Conservation (phyloP, 2,113 vertebrate species). For the Thomomys bottae region DNA sequence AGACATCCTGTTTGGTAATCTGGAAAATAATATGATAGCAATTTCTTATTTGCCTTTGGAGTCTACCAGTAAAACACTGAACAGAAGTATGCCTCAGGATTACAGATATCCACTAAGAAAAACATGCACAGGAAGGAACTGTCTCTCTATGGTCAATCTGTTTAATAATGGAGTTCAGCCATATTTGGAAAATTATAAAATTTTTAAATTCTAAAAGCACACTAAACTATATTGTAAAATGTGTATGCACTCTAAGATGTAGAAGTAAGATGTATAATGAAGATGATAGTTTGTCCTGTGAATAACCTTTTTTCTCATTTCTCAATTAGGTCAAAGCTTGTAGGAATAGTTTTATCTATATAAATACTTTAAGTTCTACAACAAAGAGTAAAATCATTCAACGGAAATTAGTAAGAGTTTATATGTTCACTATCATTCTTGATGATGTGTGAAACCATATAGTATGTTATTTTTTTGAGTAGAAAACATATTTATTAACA, state of each 20-base stretch:
- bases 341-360: neutral
- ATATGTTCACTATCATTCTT: neutral
- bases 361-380: neutral
- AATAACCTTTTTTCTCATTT: neutral
- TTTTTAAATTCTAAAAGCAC: neutral
- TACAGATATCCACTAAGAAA: neutral
- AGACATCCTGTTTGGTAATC: too few species aligned
- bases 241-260: too few species aligned
- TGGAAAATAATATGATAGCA: neutral
- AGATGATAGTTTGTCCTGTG: neutral
- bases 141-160: too few species aligned
- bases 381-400: neutral
- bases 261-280: too few species aligned
- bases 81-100: neutral
- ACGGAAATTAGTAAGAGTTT: neutral
- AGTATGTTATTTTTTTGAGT: conserved; percentile 57
- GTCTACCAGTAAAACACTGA: neutral
- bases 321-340: neutral
- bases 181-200: neutral
- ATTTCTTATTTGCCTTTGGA: neutral
- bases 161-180: neutral
- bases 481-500: conserved; percentile 91
- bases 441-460: neutral
- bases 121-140: neutral
- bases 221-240: neutral